phyloP scores from a whole-genome alignment of 2,888 invertebrate genomes.

The Drosophila stalkeri region DNA sequence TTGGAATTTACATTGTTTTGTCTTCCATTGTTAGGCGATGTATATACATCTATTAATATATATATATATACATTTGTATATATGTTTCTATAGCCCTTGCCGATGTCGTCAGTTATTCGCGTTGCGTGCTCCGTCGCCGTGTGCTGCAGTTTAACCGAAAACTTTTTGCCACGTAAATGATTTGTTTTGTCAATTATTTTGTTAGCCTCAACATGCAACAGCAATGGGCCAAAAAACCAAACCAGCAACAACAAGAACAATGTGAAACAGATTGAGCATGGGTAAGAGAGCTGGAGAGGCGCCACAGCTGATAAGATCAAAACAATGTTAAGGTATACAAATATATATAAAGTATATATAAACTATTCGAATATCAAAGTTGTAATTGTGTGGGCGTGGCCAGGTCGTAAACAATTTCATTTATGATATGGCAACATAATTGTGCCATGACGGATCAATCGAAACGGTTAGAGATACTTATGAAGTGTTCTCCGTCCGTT shows the following conservation, averaged over 20 bases:
- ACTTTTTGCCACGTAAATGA: constrained; percentile 78
- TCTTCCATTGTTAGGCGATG: constrained; percentile 60
- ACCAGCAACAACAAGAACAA: constrained; percentile 3
- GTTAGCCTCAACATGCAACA: constrained; percentile 78
- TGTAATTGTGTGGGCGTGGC: constrained; percentile 72
- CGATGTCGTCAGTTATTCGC: constrained; percentile 66
- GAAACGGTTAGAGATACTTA: constrained; percentile 14
- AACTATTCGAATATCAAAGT: constrained; percentile 24
- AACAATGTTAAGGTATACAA: constrained; percentile 52
- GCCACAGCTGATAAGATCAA: constrained; percentile 74
- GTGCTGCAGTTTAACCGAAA: constrained; percentile 69
- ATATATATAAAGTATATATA: constrained; percentile 37
- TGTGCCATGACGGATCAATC: constrained; percentile 28
- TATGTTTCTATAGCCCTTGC: constrained; percentile 45
- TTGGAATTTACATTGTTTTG: constrained; percentile 47
- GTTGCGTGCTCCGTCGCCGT: constrained; percentile 76
- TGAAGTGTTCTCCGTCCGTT: constrained; percentile 19
- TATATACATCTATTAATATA: constrained; percentile 68
- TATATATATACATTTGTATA: constrained; percentile 65
- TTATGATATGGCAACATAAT: constrained; percentile 44
- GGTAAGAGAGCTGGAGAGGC: constrained; percentile 1
- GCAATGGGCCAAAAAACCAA: constrained; percentile 14
- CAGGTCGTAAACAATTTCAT: constrained; percentile 57
- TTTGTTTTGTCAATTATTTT: constrained; percentile 81
- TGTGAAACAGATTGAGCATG: neutral